phyloP scores from a whole-genome alignment of 2,888 invertebrate species.

The Norana najaformis region DNA sequence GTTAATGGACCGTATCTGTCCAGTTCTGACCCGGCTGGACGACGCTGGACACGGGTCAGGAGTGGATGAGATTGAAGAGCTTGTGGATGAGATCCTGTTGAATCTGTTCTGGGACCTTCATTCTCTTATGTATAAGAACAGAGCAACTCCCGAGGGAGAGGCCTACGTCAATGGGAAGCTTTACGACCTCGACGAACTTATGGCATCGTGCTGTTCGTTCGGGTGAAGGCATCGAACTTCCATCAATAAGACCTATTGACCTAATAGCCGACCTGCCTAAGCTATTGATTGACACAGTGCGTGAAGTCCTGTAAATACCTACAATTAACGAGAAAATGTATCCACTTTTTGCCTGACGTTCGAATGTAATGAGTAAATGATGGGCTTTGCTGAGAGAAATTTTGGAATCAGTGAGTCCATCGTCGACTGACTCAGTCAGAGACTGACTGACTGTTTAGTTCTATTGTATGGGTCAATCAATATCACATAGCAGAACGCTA shows the following conservation, averaged over 20 bases:
- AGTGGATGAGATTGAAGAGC: neutral
- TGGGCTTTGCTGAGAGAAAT: neutral
- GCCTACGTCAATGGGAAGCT: neutral
- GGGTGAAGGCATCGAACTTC: neutral
- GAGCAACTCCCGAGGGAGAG: neutral
- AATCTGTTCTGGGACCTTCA: neutral
- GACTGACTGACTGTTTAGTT: no score
- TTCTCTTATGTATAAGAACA: neutral
- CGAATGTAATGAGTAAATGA: neutral
- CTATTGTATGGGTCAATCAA: no score
- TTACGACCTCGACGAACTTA: neutral
- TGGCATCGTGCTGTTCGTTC: neutral
- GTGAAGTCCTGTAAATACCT: neutral
- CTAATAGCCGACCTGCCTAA: neutral
- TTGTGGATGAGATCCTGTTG: neutral
- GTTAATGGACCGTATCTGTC: neutral
- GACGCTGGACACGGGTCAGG: neutral
- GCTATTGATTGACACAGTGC: neutral
- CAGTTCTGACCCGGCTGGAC: neutral
- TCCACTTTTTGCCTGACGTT: neutral
- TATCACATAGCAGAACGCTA: no score
- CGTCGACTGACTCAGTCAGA: neutral
- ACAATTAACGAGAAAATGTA: neutral
- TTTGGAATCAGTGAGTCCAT: neutral
- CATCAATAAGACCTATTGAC: neutral